Evolutionary conservation across 1,140 invertebrate genomes (phyloP).

Genomic region (Tribolium castaneum): DNA sequence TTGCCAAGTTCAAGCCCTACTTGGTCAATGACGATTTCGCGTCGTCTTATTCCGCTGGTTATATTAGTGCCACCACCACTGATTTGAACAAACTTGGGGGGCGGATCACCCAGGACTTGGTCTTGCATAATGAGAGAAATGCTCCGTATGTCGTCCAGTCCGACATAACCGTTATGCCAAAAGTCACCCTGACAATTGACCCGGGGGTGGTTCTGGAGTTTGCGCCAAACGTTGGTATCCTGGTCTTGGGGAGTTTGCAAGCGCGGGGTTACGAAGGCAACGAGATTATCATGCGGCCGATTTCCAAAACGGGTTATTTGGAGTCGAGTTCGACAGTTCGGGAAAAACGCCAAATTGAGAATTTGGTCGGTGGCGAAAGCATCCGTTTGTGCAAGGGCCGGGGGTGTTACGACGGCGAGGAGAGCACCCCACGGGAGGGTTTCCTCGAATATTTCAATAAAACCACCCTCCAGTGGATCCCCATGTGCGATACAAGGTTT

Average conservation of each 20-base stretch:
- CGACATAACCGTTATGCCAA: slow-evolving; percentile 98
- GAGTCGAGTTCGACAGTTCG: slow-evolving; percentile 56
- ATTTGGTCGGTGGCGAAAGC: slow-evolving; percentile 64
- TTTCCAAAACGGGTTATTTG: slow-evolving; percentile 62
- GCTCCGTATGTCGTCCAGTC: slow-evolving; percentile 86
- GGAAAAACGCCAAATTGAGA: slow-evolving; percentile 66
- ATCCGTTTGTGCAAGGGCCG: slow-evolving; percentile 82
- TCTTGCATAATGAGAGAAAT: slow-evolving; percentile 71
- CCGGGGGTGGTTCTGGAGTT: slow-evolving; percentile 95
- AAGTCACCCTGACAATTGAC: slow-evolving; percentile 84
- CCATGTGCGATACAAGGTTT: slow-evolving; percentile 95
- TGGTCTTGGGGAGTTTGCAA: slow-evolving; percentile 92
- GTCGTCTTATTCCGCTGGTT: slow-evolving; percentile 79
- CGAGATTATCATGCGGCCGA: slow-evolving; percentile 88
- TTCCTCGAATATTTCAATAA: slow-evolving; percentile 96
- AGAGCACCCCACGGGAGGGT: slow-evolving; percentile 72
- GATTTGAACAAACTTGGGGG: slow-evolving; percentile 85
- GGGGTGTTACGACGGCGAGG: slow-evolving; percentile 72
- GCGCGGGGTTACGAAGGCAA: slow-evolving; percentile 83
- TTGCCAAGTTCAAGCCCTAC: slow-evolving; percentile 90
- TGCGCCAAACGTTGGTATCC: slow-evolving; percentile 95
- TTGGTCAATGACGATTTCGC: slow-evolving; percentile 81
- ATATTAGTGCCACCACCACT: slow-evolving; percentile 66
- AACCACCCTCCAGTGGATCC: slow-evolving; percentile 96
- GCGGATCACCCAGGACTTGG: slow-evolving; percentile 79